A percentile compares a stretch with the other conserved stretches of the same genome.
Conservation (phyloP, 2,797 vertebrate genomes). For the Heterohyrax brucei region DNA sequence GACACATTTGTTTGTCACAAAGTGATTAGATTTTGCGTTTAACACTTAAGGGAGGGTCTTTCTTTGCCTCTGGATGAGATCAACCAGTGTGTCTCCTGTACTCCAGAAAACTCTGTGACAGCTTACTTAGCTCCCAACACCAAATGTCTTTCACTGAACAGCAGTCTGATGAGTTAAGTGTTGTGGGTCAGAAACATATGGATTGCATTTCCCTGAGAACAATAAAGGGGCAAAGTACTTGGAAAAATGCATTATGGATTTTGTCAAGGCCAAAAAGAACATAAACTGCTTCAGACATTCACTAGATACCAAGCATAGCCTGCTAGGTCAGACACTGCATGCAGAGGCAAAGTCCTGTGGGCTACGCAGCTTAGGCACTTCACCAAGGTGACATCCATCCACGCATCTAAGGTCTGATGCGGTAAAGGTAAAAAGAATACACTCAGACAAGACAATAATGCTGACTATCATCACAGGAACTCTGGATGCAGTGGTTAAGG, state of each 20-base stretch:
- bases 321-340: rapidly evolving
- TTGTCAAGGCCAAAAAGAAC: slow-evolving; percentile 69
- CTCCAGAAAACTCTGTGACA: background rate
- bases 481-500: too few species aligned
- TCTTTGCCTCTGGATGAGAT: background rate
- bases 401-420: background rate
- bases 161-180: background rate
- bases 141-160: background rate
- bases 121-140: background rate
- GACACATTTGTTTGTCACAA: background rate
- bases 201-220: slow-evolving; percentile 80
- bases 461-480: background rate
- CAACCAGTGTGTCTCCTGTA: background rate
- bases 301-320: background rate
- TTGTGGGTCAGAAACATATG: slow-evolving; percentile 72
- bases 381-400: background rate
- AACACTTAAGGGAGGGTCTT: background rate
- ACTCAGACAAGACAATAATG: background rate
- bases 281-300: slow-evolving; percentile 1
- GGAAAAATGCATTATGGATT: slow-evolving; percentile 66
- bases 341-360: rapidly evolving
- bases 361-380: background rate
- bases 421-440: background rate
- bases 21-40: background rate
- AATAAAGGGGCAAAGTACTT: slow-evolving; percentile 60